Conservation (phyloP, 1,140 invertebrate species). For the Triops longicaudatus region DNA sequence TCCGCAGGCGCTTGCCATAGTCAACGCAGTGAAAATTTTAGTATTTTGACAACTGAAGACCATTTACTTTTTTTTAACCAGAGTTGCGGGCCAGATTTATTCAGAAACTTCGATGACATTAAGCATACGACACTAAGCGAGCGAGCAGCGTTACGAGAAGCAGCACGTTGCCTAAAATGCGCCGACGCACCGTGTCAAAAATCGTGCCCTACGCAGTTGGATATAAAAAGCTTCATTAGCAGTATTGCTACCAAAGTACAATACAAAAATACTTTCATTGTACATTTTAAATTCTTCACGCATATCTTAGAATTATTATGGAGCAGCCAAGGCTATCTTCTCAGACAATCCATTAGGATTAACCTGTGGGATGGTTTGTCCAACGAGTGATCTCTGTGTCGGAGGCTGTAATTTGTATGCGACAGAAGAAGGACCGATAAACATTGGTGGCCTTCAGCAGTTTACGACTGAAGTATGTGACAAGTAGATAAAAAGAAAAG, state of each 20-base stretch:
- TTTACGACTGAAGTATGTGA: slow-evolving; percentile 86
- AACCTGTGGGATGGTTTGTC: slow-evolving; percentile 98
- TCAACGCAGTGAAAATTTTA: no score
- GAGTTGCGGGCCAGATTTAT: no score
- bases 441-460: slow-evolving; percentile 96
- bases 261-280: not conserved
- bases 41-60: no score
- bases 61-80: no score
- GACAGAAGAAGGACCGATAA: slow-evolving; percentile 92
- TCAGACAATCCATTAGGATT: slow-evolving; percentile 94
- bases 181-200: slow-evolving; percentile 98
- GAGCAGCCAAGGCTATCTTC: slow-evolving; percentile 89
- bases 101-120: no score
- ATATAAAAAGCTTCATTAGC: slow-evolving; percentile 93
- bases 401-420: slow-evolving; percentile 94
- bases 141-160: slow-evolving; percentile 81
- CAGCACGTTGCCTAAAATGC: slow-evolving; percentile 88
- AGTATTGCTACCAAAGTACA: slow-evolving; percentile 87
- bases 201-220: slow-evolving; percentile 93
- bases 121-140: slow-evolving; percentile 44
- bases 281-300: no score
- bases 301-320: slow-evolving; percentile 80
- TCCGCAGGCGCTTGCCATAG: no score
- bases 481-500: slow-evolving; percentile 29
- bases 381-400: slow-evolving; percentile 94